Conservation (phyloP, 2,797 vertebrate genomes). For the Hippoglossus hippoglossus region DNA sequence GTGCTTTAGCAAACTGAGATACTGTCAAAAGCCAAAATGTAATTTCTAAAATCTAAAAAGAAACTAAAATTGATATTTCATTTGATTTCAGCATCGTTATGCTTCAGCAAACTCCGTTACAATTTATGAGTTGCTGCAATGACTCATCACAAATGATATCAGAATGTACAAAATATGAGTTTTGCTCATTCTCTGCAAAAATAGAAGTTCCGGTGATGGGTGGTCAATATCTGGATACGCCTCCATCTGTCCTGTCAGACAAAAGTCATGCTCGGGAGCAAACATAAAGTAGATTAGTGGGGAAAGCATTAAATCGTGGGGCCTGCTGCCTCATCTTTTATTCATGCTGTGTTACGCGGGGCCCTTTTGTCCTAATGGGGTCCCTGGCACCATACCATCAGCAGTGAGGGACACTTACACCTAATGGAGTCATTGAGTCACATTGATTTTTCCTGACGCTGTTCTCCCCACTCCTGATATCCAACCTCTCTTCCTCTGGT, state of each 20-base stretch:
- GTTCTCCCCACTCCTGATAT: constrained; percentile 55
- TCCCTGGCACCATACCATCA: constrained; percentile 77
- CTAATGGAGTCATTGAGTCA: constrained; percentile 80
- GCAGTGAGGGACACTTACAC: constrained; percentile 68
- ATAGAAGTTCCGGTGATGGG: constrained; percentile 3
- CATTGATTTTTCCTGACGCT: constrained; percentile 84
- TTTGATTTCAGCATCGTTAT: background rate
- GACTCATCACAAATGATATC: constrained; percentile 33
- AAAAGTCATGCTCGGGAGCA: constrained; percentile 28
- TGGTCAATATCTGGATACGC: constrained; percentile 21
- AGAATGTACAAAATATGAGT: background rate
- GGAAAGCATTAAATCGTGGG: constrained; percentile 31
- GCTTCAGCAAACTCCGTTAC: background rate
- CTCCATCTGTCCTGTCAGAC: constrained; percentile 38
- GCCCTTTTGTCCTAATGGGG: constrained; percentile 76
- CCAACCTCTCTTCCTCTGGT: constrained; percentile 56
- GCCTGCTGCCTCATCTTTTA: constrained; percentile 78
- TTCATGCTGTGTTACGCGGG: constrained; percentile 75
- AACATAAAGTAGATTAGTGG: constrained; percentile 73
- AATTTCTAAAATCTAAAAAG: background rate
- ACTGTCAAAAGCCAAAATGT: background rate
- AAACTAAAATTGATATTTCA: constrained; percentile 5
- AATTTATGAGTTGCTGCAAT: constrained; percentile 12
- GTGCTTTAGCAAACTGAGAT: background rate
- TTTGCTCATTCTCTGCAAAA: constrained; percentile 1